Conservation (phyloP, 2,797 vertebrate species). For the Pipistrellus kuhlii region DNA sequence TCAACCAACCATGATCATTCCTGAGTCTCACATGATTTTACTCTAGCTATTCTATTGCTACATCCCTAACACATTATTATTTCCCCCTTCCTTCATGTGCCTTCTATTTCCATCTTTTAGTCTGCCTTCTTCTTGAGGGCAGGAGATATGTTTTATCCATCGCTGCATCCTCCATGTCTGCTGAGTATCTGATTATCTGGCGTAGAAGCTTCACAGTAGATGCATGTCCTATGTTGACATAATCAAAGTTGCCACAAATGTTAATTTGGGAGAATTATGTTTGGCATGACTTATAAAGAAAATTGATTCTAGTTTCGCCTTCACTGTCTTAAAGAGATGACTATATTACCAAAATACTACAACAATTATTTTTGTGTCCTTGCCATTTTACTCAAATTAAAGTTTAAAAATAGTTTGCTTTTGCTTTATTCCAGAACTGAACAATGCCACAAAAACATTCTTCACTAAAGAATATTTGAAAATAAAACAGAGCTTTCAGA, state of each 20-base stretch:
- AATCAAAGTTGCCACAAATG: constrained; percentile 10
- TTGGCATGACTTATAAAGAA: constrained; percentile 59
- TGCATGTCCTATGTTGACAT: background rate
- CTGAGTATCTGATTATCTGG: background rate
- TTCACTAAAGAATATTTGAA: constrained; percentile 89
- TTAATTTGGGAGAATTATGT: constrained; percentile 4
- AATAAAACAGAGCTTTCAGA: constrained; percentile 90
- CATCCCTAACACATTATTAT: background rate
- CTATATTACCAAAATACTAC: constrained; percentile 43
- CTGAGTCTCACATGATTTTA: background rate
- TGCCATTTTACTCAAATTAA: constrained; percentile 52
- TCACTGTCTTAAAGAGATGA: constrained; percentile 37
- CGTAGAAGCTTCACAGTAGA: background rate
- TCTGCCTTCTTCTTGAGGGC: background rate
- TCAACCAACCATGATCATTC: background rate
- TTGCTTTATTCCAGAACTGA: constrained; percentile 86
- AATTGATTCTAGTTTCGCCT: constrained; percentile 44
- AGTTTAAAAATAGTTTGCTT: constrained; percentile 61
- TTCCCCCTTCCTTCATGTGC: background rate
- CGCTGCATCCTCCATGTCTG: background rate
- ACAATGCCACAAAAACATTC: constrained; percentile 87
- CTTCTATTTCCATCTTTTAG: background rate
- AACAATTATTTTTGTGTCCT: background rate
- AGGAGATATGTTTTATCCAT: background rate
- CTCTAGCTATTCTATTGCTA: background rate